These are phyloP conservation scores for Hyles vespertilio DNA, from an alignment of 1,140 invertebrate species.

Conservation along the genomic window DNA sequence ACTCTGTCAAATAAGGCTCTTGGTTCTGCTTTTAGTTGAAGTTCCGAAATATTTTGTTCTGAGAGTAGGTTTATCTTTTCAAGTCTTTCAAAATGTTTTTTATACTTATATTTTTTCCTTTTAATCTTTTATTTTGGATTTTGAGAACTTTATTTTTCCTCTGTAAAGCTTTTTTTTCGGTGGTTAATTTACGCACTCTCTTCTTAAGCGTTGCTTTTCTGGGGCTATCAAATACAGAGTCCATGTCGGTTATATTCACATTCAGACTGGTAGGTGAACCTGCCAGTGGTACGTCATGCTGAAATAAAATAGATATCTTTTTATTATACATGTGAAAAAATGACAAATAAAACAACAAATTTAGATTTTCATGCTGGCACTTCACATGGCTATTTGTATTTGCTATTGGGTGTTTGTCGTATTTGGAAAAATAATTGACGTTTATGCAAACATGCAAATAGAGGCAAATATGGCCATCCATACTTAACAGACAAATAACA, in stretches of 20 bases:
- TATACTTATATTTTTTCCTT: neutral
- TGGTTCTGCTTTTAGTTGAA: neutral
- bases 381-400: no score
- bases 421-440: no score
- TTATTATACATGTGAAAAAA: neutral
- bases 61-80: slow-evolving; percentile 1
- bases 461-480: no score
- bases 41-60: neutral
- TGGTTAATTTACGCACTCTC: neutral
- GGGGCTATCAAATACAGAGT: slow-evolving; percentile 1
- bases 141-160: slow-evolving; percentile 7
- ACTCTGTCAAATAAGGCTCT: neutral
- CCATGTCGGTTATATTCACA: neutral
- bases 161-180: neutral
- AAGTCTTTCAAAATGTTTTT: slow-evolving; percentile 2
- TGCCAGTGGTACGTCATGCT: neutral
- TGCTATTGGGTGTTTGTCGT: no score
- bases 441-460: no score
- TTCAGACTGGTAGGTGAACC: neutral
- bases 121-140: slow-evolving; percentile 5
- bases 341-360: neutral
- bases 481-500: no score
- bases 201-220: slow-evolving; percentile 6
- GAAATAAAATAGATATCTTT: neutral
- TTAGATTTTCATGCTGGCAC: no score